Percentiles rank a stretch among this genome's conserved stretches.
phyloP scores from a whole-genome alignment of 2,888 invertebrate species.

The Malachius bipustulatus region DNA sequence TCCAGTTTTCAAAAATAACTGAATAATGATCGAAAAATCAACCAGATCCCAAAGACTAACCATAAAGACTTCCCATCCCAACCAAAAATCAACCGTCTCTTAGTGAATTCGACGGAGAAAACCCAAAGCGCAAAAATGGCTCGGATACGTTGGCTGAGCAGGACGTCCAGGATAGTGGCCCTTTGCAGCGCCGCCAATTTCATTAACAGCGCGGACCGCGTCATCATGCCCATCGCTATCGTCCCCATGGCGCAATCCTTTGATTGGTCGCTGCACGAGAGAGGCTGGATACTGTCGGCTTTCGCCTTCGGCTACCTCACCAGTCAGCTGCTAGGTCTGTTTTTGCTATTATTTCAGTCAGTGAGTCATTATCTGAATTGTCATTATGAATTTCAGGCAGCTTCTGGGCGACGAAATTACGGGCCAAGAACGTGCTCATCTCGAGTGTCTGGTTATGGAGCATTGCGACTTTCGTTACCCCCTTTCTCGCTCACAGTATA shows the following conservation, averaged over 20 bases:
- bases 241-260: slow-evolving; percentile 61
- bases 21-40: too few relatives aligned
- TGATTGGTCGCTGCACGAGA: slow-evolving; percentile 56
- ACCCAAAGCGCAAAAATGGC: slow-evolving; percentile 30
- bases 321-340: slow-evolving; percentile 48
- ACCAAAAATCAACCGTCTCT: too few relatives aligned
- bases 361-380: neutral
- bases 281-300: slow-evolving; percentile 64
- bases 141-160: slow-evolving; percentile 40
- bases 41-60: too few relatives aligned
- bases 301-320: slow-evolving; percentile 67
- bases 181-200: slow-evolving; percentile 63
- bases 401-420: slow-evolving; percentile 53
- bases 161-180: slow-evolving; percentile 48
- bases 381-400: slow-evolving; percentile 52
- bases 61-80: too few relatives aligned
- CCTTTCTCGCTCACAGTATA: slow-evolving; percentile 53
- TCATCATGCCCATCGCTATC: slow-evolving; percentile 68
- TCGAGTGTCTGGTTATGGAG: slow-evolving; percentile 63
- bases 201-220: slow-evolving; percentile 64
- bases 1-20: too few relatives aligned
- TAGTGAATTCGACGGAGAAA: too few relatives aligned
- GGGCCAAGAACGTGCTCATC: slow-evolving; percentile 55
- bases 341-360: slow-evolving; percentile 2
- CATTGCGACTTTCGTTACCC: slow-evolving; percentile 56